phyloP scores from a whole-genome alignment of 1,140 invertebrate genomes.

The Drosophila insularis region DNA sequence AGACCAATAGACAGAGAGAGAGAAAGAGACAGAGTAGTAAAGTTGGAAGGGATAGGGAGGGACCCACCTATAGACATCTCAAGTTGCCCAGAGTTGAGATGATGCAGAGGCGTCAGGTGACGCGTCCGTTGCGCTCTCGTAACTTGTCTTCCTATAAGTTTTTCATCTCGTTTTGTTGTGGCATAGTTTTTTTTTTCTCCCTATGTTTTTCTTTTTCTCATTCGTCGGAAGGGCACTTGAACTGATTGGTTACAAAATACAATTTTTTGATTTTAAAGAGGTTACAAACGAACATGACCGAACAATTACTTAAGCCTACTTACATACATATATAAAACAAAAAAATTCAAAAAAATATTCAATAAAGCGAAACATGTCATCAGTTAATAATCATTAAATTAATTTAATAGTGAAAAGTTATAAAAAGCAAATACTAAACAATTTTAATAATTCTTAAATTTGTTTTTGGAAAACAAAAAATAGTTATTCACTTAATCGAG shows the following conservation, averaged over 20 bases:
- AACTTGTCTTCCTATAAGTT: slow-evolving; percentile 22
- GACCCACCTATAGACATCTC: slow-evolving; percentile 42
- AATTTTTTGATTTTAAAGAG: slow-evolving; percentile 7
- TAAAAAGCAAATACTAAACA: no score
- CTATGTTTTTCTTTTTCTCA: background rate
- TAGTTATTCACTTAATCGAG: no score
- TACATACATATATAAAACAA: background rate
- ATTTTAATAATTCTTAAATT: no score
- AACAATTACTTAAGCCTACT: background rate
- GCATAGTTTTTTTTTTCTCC: background rate
- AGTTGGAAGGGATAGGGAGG: background rate
- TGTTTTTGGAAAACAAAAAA: no score
- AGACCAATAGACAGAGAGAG: background rate
- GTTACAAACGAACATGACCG: background rate
- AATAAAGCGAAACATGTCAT: background rate
- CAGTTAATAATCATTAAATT: background rate
- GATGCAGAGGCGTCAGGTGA: slow-evolving; percentile 25
- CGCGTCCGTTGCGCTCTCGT: slow-evolving; percentile 4
- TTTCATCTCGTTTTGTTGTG: slow-evolving; percentile 8
- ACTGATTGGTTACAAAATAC: slow-evolving; percentile 15
- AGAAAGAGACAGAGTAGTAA: background rate
- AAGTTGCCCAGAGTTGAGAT: slow-evolving; percentile 37
- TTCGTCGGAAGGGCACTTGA: slow-evolving; percentile 3
- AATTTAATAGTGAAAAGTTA: background rate
- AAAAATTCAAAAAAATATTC: background rate